Percentiles rank a stretch among this genome's conserved stretches.
phyloP scores from a whole-genome alignment of 1,140 invertebrate species.

The Goniozus legneri region DNA sequence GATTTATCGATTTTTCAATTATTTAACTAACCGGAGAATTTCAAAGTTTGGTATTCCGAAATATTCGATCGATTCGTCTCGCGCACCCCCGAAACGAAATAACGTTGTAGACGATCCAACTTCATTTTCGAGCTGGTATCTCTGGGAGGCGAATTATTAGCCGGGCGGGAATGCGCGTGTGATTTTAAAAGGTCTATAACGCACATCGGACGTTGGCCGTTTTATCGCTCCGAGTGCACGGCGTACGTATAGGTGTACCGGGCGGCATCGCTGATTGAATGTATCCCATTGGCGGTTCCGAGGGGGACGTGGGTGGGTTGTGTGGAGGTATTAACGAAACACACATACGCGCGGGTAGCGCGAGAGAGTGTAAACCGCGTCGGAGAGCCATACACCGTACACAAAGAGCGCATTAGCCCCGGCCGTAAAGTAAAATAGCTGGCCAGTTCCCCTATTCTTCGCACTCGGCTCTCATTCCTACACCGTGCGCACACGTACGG shows the following conservation, averaged over 20 bases:
- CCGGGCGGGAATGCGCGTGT: not conserved
- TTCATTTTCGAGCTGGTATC: too few species aligned
- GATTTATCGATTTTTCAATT: too few species aligned
- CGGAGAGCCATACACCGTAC: slow-evolving; percentile 50
- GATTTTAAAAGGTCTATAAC: too few species aligned
- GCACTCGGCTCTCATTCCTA: not conserved
- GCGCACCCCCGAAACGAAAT: too few species aligned
- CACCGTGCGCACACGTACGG: not conserved
- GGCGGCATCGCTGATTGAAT: not conserved
- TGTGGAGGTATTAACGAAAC: slow-evolving; percentile 30
- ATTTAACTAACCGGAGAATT: too few species aligned
- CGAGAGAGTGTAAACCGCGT: slow-evolving; percentile 38
- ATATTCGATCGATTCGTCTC: too few species aligned
- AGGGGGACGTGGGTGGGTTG: not conserved
- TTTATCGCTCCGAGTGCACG: not conserved
- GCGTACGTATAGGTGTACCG: too few species aligned
- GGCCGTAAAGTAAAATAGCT: slow-evolving; percentile 53
- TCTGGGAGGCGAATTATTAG: too few species aligned
- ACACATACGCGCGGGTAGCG: slow-evolving; percentile 26
- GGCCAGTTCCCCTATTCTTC: slow-evolving; percentile 20
- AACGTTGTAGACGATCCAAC: too few species aligned
- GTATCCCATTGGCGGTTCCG: not conserved
- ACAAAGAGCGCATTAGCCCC: slow-evolving; percentile 53
- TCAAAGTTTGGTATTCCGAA: too few species aligned
- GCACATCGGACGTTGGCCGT: not conserved